These are phyloP conservation scores for Telmatherina bonti DNA, from an alignment of 2,797 vertebrate genomes.

Conservation along the genomic window DNA sequence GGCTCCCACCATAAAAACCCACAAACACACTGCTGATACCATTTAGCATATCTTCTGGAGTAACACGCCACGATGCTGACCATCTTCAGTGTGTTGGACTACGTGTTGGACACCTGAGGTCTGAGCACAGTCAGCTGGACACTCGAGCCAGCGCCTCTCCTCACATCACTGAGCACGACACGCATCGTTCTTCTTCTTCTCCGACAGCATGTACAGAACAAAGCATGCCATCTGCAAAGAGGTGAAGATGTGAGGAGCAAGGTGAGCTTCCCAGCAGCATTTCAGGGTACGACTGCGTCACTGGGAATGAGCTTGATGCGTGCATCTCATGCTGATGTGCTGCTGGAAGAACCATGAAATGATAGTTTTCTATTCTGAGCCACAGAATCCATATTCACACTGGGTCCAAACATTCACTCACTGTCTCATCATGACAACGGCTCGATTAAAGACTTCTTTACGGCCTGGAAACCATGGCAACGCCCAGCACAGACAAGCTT, in stretches of 20 bases:
- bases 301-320: conserved; percentile 25
- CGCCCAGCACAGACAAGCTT: conserved; percentile 72
- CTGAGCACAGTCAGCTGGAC: conserved; percentile 63
- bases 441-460: conserved; percentile 74
- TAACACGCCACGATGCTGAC: conserved; percentile 36
- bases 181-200: conserved; percentile 50
- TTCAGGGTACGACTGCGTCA: conserved; percentile 33
- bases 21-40: conserved; percentile 10
- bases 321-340: conserved; percentile 8
- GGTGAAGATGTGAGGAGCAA: conserved; percentile 30
- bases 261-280: conserved; percentile 38
- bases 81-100: conserved; percentile 52
- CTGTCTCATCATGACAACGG: conserved; percentile 67
- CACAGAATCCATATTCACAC: conserved; percentile 15
- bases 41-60: conserved; percentile 17
- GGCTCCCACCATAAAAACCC: conserved; percentile 17
- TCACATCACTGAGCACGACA: conserved; percentile 45
- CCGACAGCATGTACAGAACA: conserved; percentile 39
- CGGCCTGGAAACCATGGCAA: conserved; percentile 63
- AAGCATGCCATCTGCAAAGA: conserved; percentile 43
- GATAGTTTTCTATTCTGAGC: conserved; percentile 55
- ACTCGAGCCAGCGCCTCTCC: conserved; percentile 40
- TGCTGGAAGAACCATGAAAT: conserved; percentile 23
- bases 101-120: conserved; percentile 62
- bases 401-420: conserved; percentile 45